Evolutionary conservation across 2,113 vertebrate genomes (phyloP).

Genomic region (Solea senegalensis): DNA sequence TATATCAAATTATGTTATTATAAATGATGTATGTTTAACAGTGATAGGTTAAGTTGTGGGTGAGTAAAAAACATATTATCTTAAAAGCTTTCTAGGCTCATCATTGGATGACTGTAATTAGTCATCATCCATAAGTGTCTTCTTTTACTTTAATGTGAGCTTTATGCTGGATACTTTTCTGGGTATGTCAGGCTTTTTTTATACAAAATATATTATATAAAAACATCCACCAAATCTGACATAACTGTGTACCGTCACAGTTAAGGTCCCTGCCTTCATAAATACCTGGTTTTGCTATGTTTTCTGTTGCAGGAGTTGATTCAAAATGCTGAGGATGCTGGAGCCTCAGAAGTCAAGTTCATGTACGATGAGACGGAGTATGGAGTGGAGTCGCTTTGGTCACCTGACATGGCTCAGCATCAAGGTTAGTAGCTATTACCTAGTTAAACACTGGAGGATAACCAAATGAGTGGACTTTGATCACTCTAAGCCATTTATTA

Average conservation of each 20-base stretch:
- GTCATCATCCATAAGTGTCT: too few relatives aligned
- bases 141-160: background rate
- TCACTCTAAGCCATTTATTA: too few relatives aligned
- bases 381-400: constrained; percentile 94
- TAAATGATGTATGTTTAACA: too few relatives aligned
- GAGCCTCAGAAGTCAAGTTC: constrained; percentile 95
- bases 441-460: background rate
- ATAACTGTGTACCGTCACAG: background rate
- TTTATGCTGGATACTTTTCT: too few relatives aligned
- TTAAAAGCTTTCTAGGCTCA: background rate
- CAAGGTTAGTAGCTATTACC: constrained; percentile 84
- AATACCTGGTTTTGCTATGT: background rate
- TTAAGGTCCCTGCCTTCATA: background rate
- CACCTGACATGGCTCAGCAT: constrained; percentile 93
- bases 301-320: constrained; percentile 89
- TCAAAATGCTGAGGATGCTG: constrained; percentile 98
- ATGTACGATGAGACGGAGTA: constrained; percentile 95
- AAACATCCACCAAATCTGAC: constrained; percentile 17
- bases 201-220: background rate
- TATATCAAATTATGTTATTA: too few relatives aligned
- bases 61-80: too few relatives aligned
- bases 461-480: background rate
- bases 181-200: constrained; percentile 1
- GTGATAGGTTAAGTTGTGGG: too few relatives aligned
- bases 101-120: too few relatives aligned